phyloP scores from a whole-genome alignment of 2,888 invertebrate genomes.

The Drosophila eohydei region DNA sequence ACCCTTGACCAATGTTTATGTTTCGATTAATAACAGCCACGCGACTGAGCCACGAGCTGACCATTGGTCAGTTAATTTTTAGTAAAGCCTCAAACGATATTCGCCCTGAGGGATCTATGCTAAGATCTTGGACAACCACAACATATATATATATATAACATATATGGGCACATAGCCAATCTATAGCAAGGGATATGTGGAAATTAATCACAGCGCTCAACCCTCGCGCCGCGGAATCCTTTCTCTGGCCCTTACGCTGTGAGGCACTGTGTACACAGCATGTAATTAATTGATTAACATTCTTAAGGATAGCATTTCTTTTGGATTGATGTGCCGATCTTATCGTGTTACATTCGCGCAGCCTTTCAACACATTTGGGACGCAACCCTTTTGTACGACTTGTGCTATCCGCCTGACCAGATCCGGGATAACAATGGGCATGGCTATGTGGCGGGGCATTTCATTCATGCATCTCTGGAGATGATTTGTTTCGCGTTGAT shows the following conservation, averaged over 20 bases:
- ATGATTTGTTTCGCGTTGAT: slow-evolving; percentile 53
- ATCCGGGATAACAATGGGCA: slow-evolving; percentile 55
- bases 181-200: slow-evolving; percentile 59
- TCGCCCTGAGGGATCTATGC: slow-evolving; percentile 22
- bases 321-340: slow-evolving; percentile 73
- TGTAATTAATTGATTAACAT: slow-evolving; percentile 83
- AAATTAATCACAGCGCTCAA: slow-evolving; percentile 71
- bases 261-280: slow-evolving; percentile 67
- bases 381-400: slow-evolving; percentile 61
- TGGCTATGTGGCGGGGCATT: slow-evolving; percentile 34
- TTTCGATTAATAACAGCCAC: slow-evolving; percentile 75
- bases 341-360: slow-evolving; percentile 71
- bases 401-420: slow-evolving; percentile 52
- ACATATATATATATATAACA: background rate
- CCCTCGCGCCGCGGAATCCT: slow-evolving; percentile 60
- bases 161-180: slow-evolving; percentile 46
- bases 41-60: slow-evolving; percentile 71
- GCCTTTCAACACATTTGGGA: slow-evolving; percentile 64
- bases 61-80: slow-evolving; percentile 69
- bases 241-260: slow-evolving; percentile 29
- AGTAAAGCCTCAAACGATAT: slow-evolving; percentile 16
- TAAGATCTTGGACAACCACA: slow-evolving; percentile 37
- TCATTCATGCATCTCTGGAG: slow-evolving; percentile 49
- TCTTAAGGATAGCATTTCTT: slow-evolving; percentile 73
- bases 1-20: slow-evolving; percentile 63